These are phyloP conservation scores for Cynoglossus semilaevis DNA, from an alignment of 2,113 vertebrate genomes.

Conservation along the genomic window DNA sequence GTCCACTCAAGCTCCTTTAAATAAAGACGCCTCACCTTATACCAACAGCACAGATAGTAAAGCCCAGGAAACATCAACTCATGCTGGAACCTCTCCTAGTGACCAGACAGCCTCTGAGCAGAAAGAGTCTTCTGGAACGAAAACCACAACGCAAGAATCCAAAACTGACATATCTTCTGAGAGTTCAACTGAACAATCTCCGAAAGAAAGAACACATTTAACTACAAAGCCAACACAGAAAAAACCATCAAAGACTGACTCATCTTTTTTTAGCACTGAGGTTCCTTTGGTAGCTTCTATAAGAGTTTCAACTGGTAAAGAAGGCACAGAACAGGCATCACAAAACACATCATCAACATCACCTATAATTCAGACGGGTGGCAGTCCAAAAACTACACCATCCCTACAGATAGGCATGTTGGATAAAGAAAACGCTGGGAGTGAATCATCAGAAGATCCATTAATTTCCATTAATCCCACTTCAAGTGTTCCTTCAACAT, in stretches of 20 bases:
- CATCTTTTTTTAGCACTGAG: conserved; percentile 24
- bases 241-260: neutral
- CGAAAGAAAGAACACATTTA: conserved; percentile 7
- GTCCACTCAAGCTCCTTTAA: conserved; percentile 5
- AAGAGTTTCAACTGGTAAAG: conserved; percentile 18
- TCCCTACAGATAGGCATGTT: conserved; percentile 1
- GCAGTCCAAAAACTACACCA: conserved; percentile 7
- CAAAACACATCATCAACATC: neutral
- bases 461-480: conserved; percentile 1
- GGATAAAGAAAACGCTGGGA: neutral
- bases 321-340: neutral
- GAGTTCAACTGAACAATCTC: conserved; percentile 21
- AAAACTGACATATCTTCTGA: conserved; percentile 13
- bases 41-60: conserved; percentile 1
- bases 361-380: conserved; percentile 7
- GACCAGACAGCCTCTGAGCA: conserved; percentile 5
- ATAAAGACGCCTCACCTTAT: conserved; percentile 17
- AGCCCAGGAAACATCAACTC: conserved; percentile 11
- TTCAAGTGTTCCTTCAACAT: conserved; percentile 13
- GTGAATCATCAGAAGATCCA: neutral
- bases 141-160: conserved; percentile 9
- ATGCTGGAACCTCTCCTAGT: conserved; percentile 2
- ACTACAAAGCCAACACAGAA: conserved; percentile 10
- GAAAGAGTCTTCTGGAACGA: neutral
- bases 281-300: conserved; percentile 4